These are phyloP conservation scores for Chelonus insularis DNA, from an alignment of 1,140 invertebrate genomes.

Conservation along the genomic window DNA sequence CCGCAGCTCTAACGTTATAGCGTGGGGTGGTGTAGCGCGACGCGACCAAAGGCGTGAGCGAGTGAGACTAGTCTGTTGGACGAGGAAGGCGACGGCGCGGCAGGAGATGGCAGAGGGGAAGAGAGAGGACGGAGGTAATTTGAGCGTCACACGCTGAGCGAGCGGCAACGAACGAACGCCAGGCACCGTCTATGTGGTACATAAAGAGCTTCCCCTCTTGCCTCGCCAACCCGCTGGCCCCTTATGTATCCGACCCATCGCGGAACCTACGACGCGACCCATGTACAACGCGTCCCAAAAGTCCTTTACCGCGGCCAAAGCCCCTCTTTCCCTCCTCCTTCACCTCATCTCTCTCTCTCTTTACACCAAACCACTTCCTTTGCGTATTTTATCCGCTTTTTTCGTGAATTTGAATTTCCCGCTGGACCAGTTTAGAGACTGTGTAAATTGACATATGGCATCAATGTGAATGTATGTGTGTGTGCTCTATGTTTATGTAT, in stretches of 20 bases:
- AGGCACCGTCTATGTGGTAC: slow-evolving; percentile 56
- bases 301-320: slow-evolving; percentile 27
- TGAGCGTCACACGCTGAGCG: slow-evolving; percentile 59
- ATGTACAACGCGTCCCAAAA: slow-evolving; percentile 35
- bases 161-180: slow-evolving; percentile 48
- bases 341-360: not conserved
- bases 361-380: no score
- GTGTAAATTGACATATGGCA: not conserved
- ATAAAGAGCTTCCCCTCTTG: slow-evolving; percentile 48
- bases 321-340: not conserved
- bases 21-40: slow-evolving; percentile 27
- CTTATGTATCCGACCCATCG: slow-evolving; percentile 34
- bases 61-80: slow-evolving; percentile 27
- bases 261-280: slow-evolving; percentile 27
- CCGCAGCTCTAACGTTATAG: slow-evolving; percentile 37
- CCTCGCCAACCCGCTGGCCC: slow-evolving; percentile 10
- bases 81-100: slow-evolving; percentile 24
- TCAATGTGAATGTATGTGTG: not conserved
- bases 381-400: not conserved
- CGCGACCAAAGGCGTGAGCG: slow-evolving; percentile 27
- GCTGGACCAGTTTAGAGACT: not conserved
- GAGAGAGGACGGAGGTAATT: slow-evolving; percentile 44
- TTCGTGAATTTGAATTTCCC: slow-evolving; percentile 15
- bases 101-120: not conserved
- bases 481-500: no score